These are phyloP conservation scores for Perdita meconis DNA, from an alignment of 2,888 invertebrate species.

Conservation along the genomic window DNA sequence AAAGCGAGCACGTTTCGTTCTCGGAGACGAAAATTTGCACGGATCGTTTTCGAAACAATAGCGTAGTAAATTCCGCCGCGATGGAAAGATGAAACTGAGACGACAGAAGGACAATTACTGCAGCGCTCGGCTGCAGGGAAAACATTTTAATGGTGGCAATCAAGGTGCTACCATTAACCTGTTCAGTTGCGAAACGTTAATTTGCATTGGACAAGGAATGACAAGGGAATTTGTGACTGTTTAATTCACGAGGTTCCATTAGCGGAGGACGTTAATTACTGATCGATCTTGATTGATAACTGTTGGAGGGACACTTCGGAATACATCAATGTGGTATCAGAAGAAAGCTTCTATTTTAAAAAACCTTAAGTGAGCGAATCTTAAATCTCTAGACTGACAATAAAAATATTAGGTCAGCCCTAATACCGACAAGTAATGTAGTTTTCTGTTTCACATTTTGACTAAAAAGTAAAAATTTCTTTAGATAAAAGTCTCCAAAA, in stretches of 20 bases:
- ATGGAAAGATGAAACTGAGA: constrained; percentile 28
- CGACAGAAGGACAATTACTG: constrained; percentile 32
- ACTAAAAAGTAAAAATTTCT: too few relatives aligned
- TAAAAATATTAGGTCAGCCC: too few relatives aligned
- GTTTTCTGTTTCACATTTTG: too few relatives aligned
- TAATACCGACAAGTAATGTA: too few relatives aligned
- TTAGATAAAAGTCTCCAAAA: too few relatives aligned
- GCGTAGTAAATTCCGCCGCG: constrained; percentile 25
- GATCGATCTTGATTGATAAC: too few relatives aligned
- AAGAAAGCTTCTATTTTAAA: too few relatives aligned
- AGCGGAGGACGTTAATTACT: constrained; percentile 1
- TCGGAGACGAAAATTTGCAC: constrained; percentile 18
- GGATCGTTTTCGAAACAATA: constrained; percentile 33
- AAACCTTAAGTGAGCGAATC: too few relatives aligned
- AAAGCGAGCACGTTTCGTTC: constrained; percentile 7
- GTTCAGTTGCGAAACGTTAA: constrained; percentile 16
- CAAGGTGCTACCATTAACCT: constrained; percentile 38
- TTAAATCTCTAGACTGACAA: too few relatives aligned
- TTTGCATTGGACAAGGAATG: not conserved
- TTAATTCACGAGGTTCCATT: constrained; percentile 21
- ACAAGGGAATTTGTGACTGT: not conserved
- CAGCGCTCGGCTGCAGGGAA: constrained; percentile 4
- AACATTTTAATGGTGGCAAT: constrained; percentile 35
- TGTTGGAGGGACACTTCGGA: not conserved
- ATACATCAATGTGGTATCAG: too few relatives aligned